Evolutionary conservation across 2,888 invertebrate species (phyloP).

Genomic region (Drosophila silvestris): DNA sequence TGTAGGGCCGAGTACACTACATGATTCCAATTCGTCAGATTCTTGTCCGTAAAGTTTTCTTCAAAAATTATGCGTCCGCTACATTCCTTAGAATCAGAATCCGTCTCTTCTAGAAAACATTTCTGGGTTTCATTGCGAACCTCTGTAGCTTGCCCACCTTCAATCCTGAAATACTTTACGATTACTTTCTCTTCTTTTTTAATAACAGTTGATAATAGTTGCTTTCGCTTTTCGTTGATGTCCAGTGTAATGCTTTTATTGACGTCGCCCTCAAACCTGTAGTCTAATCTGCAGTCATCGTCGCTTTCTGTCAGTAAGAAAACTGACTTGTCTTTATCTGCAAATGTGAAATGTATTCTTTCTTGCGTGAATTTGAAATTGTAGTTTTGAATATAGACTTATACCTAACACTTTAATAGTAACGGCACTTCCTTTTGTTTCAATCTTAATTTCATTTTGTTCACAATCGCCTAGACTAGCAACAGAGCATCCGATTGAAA

Average conservation of each 20-base stretch:
- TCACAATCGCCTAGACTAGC: not conserved
- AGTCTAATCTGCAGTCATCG: conserved; percentile 3
- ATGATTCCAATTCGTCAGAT: conserved; percentile 10
- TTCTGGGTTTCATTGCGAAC: not conserved
- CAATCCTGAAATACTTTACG: conserved; percentile 6
- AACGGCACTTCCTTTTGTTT: not conserved
- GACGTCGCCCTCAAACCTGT: not conserved
- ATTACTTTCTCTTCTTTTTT: conserved; percentile 13
- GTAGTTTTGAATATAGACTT: no score
- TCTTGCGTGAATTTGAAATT: not conserved
- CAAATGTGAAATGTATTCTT: not conserved
- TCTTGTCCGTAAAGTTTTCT: conserved; percentile 18
- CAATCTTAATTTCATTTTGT: conserved; percentile 2
- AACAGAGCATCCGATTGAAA: not conserved
- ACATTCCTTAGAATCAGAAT: not conserved
- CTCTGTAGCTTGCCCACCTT: not conserved
- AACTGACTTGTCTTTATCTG: conserved; percentile 23
- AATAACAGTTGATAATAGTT: conserved; percentile 12
- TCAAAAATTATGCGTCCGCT: conserved; percentile 22
- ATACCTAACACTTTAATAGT: conserved; percentile 2
- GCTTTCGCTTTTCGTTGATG: not conserved
- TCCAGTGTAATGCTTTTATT: conserved; percentile 8
- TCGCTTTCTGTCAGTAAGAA: conserved; percentile 18
- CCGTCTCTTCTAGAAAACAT: conserved; percentile 5
- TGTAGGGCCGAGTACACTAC: not conserved